Conservation (phyloP, 2,797 vertebrate species). For the Sarcoramphus papa region DNA sequence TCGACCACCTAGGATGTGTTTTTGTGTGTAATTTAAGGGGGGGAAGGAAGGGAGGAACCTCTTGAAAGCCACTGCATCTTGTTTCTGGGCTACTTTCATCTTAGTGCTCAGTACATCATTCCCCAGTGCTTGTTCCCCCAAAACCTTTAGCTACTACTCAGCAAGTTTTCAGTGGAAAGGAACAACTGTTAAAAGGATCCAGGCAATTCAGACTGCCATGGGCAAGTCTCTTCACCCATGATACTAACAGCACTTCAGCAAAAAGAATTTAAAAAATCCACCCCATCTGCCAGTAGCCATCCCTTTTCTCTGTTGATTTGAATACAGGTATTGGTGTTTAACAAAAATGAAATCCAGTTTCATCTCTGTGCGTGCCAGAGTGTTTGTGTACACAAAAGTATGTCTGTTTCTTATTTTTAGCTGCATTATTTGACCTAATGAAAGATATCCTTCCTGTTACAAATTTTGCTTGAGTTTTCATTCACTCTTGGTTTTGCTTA, state of each 20-base stretch:
- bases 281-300: not conserved
- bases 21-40: constrained; percentile 11
- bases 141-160: not conserved
- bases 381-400: not conserved
- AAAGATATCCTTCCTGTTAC: not conserved
- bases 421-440: not conserved
- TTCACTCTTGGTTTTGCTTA: not conserved
- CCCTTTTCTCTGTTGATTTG: not conserved
- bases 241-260: not conserved
- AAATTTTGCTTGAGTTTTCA: not conserved
- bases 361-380: not conserved
- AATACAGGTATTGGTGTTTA: not conserved
- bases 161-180: not conserved
- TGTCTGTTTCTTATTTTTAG: not conserved
- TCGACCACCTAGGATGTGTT: constrained; percentile 49
- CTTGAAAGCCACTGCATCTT: not conserved
- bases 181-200: not conserved
- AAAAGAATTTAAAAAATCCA: not conserved
- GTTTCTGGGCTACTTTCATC: not conserved
- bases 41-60: not conserved
- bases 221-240: not conserved
- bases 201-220: not conserved
- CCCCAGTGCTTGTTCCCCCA: not conserved
- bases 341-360: not conserved
- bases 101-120: not conserved